phyloP scores from a whole-genome alignment of 2,888 invertebrate species.

The Apantesis nais region DNA sequence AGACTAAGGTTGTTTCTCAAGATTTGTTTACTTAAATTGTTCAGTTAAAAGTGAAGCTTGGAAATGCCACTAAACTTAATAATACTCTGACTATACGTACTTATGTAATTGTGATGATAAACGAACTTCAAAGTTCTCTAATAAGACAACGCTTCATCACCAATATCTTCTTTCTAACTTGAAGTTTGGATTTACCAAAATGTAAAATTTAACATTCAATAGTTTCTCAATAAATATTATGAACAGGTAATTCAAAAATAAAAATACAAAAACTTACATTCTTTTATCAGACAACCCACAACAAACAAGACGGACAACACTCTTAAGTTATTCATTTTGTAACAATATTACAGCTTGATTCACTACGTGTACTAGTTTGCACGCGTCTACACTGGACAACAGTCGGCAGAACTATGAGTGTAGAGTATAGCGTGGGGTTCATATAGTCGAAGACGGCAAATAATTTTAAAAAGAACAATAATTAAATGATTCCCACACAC shows the following conservation, averaged over 20 bases:
- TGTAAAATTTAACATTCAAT: neutral
- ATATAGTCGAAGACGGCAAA: neutral
- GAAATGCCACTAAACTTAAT: neutral
- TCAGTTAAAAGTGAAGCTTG: no score
- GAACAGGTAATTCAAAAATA: neutral
- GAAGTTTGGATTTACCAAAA: neutral
- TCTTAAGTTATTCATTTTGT: constrained; percentile 8
- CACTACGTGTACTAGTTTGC: neutral
- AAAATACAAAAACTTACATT: constrained; percentile 24
- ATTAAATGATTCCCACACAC: neutral
- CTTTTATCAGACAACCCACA: constrained; percentile 10
- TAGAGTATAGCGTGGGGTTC: neutral
- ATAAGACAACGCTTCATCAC: neutral
- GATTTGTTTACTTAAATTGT: no score
- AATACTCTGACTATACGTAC: neutral
- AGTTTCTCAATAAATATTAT: neutral
- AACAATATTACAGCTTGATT: constrained; percentile 4
- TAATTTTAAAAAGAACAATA: neutral
- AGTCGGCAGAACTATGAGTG: neutral
- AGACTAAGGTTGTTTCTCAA: no score
- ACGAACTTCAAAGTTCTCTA: neutral
- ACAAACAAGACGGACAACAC: neutral
- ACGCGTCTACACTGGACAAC: constrained; percentile 3
- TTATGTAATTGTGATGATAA: neutral
- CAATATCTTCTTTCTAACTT: neutral